Base-by-base conservation (phyloP, 2,888 invertebrate species). In the Cheilosia scutellata region DNA sequence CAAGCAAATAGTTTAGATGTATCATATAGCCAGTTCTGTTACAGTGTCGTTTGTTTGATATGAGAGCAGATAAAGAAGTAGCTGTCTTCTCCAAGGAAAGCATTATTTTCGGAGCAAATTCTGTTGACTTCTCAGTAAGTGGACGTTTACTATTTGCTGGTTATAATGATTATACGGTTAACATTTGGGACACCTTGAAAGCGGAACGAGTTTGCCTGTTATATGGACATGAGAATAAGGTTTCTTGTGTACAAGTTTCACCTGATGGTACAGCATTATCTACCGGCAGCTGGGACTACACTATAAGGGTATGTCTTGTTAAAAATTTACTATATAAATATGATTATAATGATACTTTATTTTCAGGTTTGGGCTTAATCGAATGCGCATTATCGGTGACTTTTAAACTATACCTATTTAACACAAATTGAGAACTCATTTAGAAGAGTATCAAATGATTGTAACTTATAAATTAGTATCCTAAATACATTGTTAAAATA, bases 141-240 rank as follows among this genome's bases (percentile, higher is more conserved):
- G 98, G 98, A 27, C 96, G 99, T 20, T 94, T 99, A 87, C 93
- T 99, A 89, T 99, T 99, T 94, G 98, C 99, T 89, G 99, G 99
- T 78, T 99, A 99, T 93, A 98, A 98, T 92, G 99, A 99, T 93
- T 98, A 99, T 93, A 99, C 98, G 42, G 98, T 99, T 70, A 98
- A 98, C 93, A 97, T 98, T 42, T 99, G 99, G 99, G 99, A 99
- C 93, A 98, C 98, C 44, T 94, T 99, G 87, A 99, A 99, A 92
- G 98, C 97, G 88, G 95, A 95, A 89, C 95, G 99, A 87, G 96
- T 98, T 62, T 96, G 97, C 90, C 95, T 98, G 89, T 93, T 99
- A 77, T 98, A 98, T 92, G 98, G 98, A 1, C 99, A 99, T 93
- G 99, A 99, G 93, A 98, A 99, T 93, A 94, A 98, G 90, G 98